These are phyloP conservation scores for Globodera ellingtonae DNA, from an alignment of 1,140 invertebrate genomes.

Conservation along the genomic window DNA sequence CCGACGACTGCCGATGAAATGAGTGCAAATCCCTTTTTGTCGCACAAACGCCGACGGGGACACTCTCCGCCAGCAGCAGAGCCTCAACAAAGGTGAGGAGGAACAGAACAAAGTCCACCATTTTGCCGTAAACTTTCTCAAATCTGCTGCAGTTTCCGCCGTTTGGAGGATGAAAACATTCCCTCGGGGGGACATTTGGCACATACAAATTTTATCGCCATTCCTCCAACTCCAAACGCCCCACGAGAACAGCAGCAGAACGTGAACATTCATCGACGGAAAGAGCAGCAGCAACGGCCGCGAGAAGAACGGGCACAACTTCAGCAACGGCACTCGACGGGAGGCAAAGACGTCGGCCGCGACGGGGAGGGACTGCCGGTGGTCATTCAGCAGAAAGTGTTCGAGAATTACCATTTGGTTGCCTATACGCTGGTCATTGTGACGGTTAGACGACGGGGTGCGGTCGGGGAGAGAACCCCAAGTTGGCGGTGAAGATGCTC, in stretches of 20 bases:
- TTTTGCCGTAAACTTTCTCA: background rate
- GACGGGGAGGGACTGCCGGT: slow-evolving; percentile 29
- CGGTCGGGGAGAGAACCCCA: background rate
- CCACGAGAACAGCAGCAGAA: background rate
- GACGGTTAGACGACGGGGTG: slow-evolving; percentile 33
- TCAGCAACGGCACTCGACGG: background rate
- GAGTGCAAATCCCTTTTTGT: background rate
- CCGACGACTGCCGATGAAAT: background rate
- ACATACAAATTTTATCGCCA: background rate
- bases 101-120: background rate
- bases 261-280: background rate
- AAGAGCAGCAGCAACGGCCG: background rate
- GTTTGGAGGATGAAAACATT: background rate
- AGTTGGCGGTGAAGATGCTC: background rate
- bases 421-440: slow-evolving; percentile 47
- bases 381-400: slow-evolving; percentile 44
- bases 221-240: background rate
- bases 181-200: background rate
- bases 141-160: background rate
- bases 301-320: too few relatives aligned
- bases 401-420: slow-evolving; percentile 48
- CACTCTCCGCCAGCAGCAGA: background rate
- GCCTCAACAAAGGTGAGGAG: background rate
- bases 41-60: background rate
- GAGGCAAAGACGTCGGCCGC: background rate